Evolutionary conservation across 2,888 invertebrate species (phyloP), one percentile per base, ranked within the genome.

Genomic region (Tortricodes alternella): DNA sequence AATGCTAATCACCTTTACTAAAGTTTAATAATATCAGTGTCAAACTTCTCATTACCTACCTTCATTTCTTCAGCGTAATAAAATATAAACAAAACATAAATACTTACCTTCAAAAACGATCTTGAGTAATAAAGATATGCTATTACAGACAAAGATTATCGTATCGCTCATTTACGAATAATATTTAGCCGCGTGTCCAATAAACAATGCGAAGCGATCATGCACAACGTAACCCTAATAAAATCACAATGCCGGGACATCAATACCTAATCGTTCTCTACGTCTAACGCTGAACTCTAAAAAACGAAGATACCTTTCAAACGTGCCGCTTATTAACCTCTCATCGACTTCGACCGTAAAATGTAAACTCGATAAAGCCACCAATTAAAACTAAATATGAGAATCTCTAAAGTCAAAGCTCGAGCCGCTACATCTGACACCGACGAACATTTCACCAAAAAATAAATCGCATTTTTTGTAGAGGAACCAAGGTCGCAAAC

Each of bases 371-470:
- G 89, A 89, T 90, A 89, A 90, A 89, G 89, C 88, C 89, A 90
- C 90, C 90, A 90, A 90, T 90, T 90, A 90, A 90, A 90, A 89
- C 89, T 89, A 89, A 89, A 90, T 86, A 90, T 89, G 90, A 90
- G 89, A 89, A 88, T 84, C 78, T 88, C 83, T 79, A 85, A 86
- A 89, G 86, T 90, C 90, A 90, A 89, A 89, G 89, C 85, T 76
- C 76, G 74, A 80, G 88, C 90, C 89, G 89, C 89, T 88, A 85
- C 79, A 87, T 86, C 88, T 88, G 85, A 89, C 88, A 88, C 88
- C 85, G 83, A 83, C 76, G 68, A 85, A 76, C 80, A 80, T 85
- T 87, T 85, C 82, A 77, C 78, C 78, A 71, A 87, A 88, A 87
- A 86, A 81, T 80, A 78, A 81, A 84, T 83, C 83, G 83, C 79